These are phyloP conservation scores for Pterocles burchelli DNA, from an alignment of 2,113 vertebrate genomes.

Conservation along the genomic window DNA sequence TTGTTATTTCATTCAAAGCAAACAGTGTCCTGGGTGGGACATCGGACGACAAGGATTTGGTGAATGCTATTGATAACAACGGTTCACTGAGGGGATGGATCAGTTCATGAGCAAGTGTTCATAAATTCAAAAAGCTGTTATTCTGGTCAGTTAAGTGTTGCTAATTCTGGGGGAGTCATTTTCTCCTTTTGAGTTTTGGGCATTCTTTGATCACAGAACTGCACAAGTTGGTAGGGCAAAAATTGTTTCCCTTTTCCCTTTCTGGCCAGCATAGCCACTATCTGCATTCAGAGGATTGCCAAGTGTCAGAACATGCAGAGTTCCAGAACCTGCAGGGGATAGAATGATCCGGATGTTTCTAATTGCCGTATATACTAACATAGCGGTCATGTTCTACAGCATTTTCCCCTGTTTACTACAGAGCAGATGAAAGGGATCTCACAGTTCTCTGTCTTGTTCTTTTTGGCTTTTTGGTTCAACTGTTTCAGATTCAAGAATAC, in stretches of 20 bases:
- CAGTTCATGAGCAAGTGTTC: not conserved
- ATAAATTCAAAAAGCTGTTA: not conserved
- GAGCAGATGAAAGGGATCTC: not conserved
- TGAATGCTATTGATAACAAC: not conserved
- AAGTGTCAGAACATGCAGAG: not conserved
- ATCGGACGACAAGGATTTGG: too few species aligned
- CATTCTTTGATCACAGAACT: not conserved
- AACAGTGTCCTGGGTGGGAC: not conserved
- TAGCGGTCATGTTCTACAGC: not conserved
- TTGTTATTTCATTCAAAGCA: not conserved
- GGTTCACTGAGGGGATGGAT: not conserved
- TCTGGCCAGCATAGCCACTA: not conserved
- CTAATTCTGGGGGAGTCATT: not conserved
- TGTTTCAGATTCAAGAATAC: not conserved
- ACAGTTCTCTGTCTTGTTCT: not conserved
- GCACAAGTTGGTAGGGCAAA: not conserved
- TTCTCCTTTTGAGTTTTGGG: not conserved
- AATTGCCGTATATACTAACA: not conserved
- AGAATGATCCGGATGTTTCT: not conserved
- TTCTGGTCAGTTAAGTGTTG: not conserved
- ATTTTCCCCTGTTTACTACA: not conserved
- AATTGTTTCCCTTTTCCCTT: not conserved
- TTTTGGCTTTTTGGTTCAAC: not conserved
- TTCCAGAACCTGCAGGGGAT: not conserved
- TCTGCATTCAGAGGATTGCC: not conserved